Evolutionary conservation across 1,140 invertebrate species (phyloP).

Genomic region (Tetramorium simillimum): DNA sequence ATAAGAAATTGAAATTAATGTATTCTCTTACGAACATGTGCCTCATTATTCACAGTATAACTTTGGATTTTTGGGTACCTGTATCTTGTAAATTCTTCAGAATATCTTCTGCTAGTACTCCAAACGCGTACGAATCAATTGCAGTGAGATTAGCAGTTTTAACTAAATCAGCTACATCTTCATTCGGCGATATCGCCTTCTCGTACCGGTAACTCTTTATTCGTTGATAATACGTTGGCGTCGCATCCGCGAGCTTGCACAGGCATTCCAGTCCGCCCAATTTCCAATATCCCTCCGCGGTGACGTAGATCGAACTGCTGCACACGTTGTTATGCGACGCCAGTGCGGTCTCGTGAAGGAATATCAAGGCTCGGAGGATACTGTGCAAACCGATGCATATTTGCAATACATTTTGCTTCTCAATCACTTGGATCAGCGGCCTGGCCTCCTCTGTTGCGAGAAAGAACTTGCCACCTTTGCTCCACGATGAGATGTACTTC

Average conservation of each 20-base stretch:
- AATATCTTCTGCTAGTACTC: constrained; percentile 91
- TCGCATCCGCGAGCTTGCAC: constrained; percentile 89
- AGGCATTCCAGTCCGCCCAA: constrained; percentile 93
- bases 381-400: constrained; percentile 92
- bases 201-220: constrained; percentile 89
- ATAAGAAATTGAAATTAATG: too few relatives aligned
- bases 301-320: constrained; percentile 92
- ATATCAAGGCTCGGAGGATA: constrained; percentile 91
- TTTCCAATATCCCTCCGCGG: constrained; percentile 93
- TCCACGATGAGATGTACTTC: constrained; percentile 92
- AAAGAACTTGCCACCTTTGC: constrained; percentile 89
- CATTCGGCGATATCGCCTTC: constrained; percentile 89
- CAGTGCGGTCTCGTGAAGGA: constrained; percentile 91
- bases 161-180: constrained; percentile 85
- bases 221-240: constrained; percentile 88
- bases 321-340: constrained; percentile 93
- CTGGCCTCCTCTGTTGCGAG: constrained; percentile 92
- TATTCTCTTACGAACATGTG: too few relatives aligned
- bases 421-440: constrained; percentile 89
- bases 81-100: constrained; percentile 87
- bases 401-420: constrained; percentile 89
- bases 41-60: not conserved
- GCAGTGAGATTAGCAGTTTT: constrained; percentile 83
- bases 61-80: constrained; percentile 81
- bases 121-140: constrained; percentile 93